Conservation (phyloP, 2,888 invertebrate genomes). For the Polydrusus pterygomalis region DNA sequence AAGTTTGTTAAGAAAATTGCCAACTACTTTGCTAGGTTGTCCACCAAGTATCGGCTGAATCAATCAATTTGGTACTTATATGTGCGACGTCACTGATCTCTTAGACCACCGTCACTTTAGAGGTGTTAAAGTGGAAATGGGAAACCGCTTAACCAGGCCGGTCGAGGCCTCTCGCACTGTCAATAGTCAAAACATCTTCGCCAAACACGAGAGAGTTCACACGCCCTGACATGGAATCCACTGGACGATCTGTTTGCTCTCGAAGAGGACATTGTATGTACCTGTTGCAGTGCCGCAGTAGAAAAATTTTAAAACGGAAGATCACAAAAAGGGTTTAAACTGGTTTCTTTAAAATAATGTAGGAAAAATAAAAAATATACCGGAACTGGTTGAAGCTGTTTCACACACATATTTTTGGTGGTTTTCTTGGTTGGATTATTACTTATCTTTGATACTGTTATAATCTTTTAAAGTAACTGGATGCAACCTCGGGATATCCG, state of each 20-base stretch:
- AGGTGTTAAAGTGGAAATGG: slow-evolving; percentile 63
- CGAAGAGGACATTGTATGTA: slow-evolving; percentile 6
- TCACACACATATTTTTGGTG: too few species aligned
- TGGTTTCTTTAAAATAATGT: too few species aligned
- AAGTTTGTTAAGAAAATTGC: too few species aligned
- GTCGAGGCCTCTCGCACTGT: slow-evolving; percentile 52
- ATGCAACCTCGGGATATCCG: background rate
- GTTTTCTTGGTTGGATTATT: too few species aligned
- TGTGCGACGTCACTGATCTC: slow-evolving; percentile 8
- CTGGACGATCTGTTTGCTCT: slow-evolving; percentile 35
- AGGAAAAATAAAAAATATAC: too few species aligned
- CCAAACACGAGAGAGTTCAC: slow-evolving; percentile 57
- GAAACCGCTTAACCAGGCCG: slow-evolving; percentile 57
- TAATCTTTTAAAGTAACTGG: background rate
- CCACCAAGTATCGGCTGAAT: too few species aligned
- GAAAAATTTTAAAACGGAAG: background rate
- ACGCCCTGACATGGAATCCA: slow-evolving; percentile 59
- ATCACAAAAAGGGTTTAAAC: too few species aligned
- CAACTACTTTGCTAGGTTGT: too few species aligned
- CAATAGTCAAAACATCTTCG: slow-evolving; percentile 62
- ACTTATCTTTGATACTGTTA: too few species aligned
- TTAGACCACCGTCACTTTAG: slow-evolving; percentile 24
- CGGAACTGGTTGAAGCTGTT: too few species aligned
- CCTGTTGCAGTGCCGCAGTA: slow-evolving; percentile 6
- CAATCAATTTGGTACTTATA: too few species aligned